Percentiles rank a stretch among this genome's conserved stretches.
phyloP scores from a whole-genome alignment of 2,797 vertebrate species.

The Gallirallus australis region DNA sequence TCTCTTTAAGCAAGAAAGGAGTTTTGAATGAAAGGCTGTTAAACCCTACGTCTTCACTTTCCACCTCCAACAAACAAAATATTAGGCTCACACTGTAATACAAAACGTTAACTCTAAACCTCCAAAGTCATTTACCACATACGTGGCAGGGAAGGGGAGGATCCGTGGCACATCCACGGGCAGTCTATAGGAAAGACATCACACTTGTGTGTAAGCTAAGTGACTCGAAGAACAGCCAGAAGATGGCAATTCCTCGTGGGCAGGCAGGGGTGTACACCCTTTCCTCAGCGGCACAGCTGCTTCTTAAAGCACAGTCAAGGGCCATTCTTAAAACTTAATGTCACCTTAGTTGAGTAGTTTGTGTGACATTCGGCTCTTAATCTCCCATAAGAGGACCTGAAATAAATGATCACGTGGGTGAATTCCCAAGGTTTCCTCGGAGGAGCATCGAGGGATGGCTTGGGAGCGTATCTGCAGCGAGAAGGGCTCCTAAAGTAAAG shows the following conservation, averaged over 20 bases:
- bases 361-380: background rate
- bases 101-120: background rate
- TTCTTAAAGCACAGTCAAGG: background rate
- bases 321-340: background rate
- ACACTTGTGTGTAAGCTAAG: background rate
- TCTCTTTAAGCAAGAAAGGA: background rate
- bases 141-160: background rate
- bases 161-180: background rate
- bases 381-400: background rate
- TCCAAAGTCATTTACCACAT: background rate
- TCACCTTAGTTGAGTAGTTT: background rate
- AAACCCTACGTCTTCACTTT: background rate
- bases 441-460: background rate
- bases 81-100: background rate
- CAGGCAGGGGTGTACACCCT: background rate
- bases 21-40: background rate
- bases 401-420: background rate
- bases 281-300: background rate
- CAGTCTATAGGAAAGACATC: background rate
- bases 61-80: background rate
- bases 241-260: background rate
- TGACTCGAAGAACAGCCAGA: background rate
- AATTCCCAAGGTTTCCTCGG: background rate
- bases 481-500: background rate
- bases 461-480: background rate